Percentiles rank a stretch among this genome's conserved stretches.
phyloP scores from a whole-genome alignment of 2,797 vertebrate genomes.

The Falco biarmicus region DNA sequence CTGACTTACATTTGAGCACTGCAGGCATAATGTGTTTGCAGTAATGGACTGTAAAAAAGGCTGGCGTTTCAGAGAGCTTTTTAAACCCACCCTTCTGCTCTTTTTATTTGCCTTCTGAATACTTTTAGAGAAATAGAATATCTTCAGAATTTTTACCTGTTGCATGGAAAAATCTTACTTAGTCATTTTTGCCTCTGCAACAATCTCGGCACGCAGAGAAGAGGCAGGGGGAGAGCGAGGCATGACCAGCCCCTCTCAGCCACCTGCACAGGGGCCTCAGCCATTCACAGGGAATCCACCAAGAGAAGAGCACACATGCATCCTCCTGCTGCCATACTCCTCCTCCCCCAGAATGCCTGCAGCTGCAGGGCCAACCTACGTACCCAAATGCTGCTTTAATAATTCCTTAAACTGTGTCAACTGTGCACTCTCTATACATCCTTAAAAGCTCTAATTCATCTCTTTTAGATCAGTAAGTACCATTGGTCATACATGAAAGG shows the following conservation, averaged over 20 bases:
- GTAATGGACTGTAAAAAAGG: background rate
- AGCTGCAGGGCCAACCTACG: rapidly evolving
- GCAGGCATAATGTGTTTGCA: background rate
- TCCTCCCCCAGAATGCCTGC: background rate
- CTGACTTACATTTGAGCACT: background rate
- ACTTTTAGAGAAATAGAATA: background rate
- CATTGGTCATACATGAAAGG: background rate
- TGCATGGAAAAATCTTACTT: background rate
- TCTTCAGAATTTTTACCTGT: background rate
- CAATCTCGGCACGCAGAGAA: rapidly evolving
- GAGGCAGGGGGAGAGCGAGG: rapidly evolving
- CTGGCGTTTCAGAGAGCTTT: background rate
- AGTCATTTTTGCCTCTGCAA: background rate
- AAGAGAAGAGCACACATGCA: rapidly evolving
- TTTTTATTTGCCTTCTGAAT: background rate
- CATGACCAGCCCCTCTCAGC: background rate
- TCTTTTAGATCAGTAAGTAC: background rate
- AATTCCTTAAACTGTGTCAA: background rate
- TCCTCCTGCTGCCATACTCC: background rate
- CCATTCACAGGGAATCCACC: background rate
- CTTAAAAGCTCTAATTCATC: background rate
- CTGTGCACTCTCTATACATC: background rate
- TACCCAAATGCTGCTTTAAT: background rate
- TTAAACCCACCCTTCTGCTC: background rate
- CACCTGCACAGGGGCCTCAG: background rate